Base-by-base conservation (phyloP, 1,140 invertebrate species). In the Drosophila ogumai region DNA sequence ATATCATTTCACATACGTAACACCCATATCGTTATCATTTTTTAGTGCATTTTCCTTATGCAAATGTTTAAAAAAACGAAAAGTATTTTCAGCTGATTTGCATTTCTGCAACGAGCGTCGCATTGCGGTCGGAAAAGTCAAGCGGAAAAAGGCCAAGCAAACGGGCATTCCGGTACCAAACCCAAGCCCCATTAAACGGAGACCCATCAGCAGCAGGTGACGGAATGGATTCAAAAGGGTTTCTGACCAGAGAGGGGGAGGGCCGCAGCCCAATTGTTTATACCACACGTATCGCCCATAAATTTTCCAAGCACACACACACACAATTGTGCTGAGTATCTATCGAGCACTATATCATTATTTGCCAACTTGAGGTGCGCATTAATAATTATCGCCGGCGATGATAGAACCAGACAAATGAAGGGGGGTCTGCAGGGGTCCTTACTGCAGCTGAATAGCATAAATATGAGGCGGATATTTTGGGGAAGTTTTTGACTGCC, bases 21-120 rank as follows among this genome's bases (percentile, higher is more conserved):
- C 25, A 4, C 8, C 19, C 52, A 25, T 54, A 38, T 55, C 52
- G 41, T 49, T 38, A 65, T 47, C 34, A 22, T 49, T 64, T 36
- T 31, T 22, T 47, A 32, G 25, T 36, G 12, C 13, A 55, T 55
- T 61, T 34, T 32, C 10, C n/a, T 31, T 49, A 72, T 72, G 66
- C 68, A 72, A 72, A 72, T 59, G 17, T 59, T 36, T 72, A 7
- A 25, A 59, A 59, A 59, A 59, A 54, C 69, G 54, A 59, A 73
- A 72, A 72, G 69, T 73, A 72, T 73, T 73, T 73, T 15, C 44
- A 50, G 69, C 66, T 73, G 34, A 73, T 73, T 73, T 73, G 67
- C 69, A 73, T 73, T 59, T 72, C 38, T 57, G 67, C 69, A 73
- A 73, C 67, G 54, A 73, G 54, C 54, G 69, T 73, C 69, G 69